These are phyloP conservation scores for Caenorhabditis sulstoni DNA, from an alignment of 2,888 invertebrate genomes.

Conservation along the genomic window DNA sequence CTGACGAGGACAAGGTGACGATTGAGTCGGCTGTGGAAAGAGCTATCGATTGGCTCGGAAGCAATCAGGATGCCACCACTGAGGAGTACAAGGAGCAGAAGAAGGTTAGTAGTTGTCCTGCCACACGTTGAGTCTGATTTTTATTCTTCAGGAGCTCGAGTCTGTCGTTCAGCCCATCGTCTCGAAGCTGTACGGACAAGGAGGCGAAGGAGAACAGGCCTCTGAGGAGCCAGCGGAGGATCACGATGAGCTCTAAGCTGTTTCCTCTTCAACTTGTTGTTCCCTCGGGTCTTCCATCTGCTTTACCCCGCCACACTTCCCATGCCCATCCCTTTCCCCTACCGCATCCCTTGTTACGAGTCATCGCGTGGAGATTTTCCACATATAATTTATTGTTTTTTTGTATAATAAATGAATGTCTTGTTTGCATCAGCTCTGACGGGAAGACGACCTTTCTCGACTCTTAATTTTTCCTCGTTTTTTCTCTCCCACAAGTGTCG, in stretches of 20 bases:
- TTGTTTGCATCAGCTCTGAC: too few relatives aligned
- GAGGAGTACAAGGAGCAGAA: slow-evolving; percentile 86
- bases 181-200: slow-evolving; percentile 88
- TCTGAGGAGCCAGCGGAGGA: slow-evolving; percentile 44
- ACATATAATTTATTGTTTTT: slow-evolving; percentile 21
- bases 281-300: slow-evolving; percentile 14
- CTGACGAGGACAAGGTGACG: slow-evolving; percentile 92
- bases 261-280: slow-evolving; percentile 9
- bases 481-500: not conserved
- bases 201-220: slow-evolving; percentile 34
- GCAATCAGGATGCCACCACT: slow-evolving; percentile 85
- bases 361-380: slow-evolving; percentile 8
- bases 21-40: slow-evolving; percentile 95
- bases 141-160: slow-evolving; percentile 86
- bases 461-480: not conserved
- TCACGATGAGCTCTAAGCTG: slow-evolving; percentile 54
- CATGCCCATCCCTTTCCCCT: slow-evolving; percentile 1
- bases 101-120: slow-evolving; percentile 29
- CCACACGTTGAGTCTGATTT: not conserved
- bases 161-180: slow-evolving; percentile 97
- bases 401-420: slow-evolving; percentile 19
- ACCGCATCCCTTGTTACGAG: slow-evolving; percentile 33
- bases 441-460: too few relatives aligned
- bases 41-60: slow-evolving; percentile 97
- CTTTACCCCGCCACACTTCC: slow-evolving; percentile 39